These are phyloP conservation scores for Drosophila birchii DNA, from an alignment of 2,888 invertebrate genomes.

Conservation along the genomic window DNA sequence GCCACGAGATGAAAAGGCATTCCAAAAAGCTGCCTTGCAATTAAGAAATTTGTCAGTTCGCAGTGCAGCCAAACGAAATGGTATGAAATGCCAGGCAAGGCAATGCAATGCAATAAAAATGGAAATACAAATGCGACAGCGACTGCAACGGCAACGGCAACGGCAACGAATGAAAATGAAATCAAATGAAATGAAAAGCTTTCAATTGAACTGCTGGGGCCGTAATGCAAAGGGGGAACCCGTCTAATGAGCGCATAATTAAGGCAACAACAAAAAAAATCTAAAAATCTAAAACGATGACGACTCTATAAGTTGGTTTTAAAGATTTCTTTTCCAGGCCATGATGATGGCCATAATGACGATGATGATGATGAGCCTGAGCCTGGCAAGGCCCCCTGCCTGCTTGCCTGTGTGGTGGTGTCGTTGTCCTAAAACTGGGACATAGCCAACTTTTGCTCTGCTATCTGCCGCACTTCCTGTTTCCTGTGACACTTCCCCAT, in stretches of 20 bases:
- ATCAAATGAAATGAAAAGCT: conserved; percentile 70
- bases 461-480: conserved; percentile 77
- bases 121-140: neutral
- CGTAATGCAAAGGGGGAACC: conserved; percentile 36
- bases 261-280: conserved; percentile 6
- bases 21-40: conserved; percentile 61
- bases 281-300: neutral
- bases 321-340: conserved; percentile 18
- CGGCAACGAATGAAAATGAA: conserved; percentile 24
- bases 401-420: conserved; percentile 35
- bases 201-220: conserved; percentile 67
- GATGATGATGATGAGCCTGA: neutral
- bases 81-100: conserved; percentile 3
- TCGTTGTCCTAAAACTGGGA: conserved; percentile 47
- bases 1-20: conserved; percentile 52
- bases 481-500: conserved; percentile 74
- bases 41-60: conserved; percentile 68
- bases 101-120: conserved; percentile 13
- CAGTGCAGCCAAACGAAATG: conserved; percentile 57
- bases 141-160: neutral
- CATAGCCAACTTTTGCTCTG: conserved; percentile 69
- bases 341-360: conserved; percentile 8
- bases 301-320: conserved; percentile 5
- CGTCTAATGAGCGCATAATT: conserved; percentile 53
- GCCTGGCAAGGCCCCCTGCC: neutral